Evolutionary conservation across 2,888 invertebrate genomes (phyloP).

Genomic region (Lasioglossum leucozonium): DNA sequence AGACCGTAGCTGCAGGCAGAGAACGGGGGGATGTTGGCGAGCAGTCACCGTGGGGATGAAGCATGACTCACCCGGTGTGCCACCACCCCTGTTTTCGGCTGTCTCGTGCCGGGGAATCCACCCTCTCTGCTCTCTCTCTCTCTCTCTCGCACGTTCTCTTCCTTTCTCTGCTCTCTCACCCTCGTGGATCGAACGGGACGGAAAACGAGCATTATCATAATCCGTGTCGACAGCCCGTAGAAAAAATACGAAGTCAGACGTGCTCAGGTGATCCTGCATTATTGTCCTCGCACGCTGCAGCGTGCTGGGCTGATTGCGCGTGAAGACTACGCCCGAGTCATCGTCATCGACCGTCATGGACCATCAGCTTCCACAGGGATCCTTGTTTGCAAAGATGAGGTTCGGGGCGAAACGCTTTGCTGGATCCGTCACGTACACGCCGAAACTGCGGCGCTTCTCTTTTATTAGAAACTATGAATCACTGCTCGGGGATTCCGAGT

Average conservation of each 20-base stretch:
- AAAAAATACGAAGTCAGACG: constrained; percentile 56
- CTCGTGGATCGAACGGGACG: constrained; percentile 47
- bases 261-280: constrained; percentile 61
- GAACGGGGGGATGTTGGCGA: constrained; percentile 67
- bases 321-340: constrained; percentile 34
- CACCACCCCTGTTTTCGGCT: constrained; percentile 70
- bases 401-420: constrained; percentile 7
- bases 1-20: constrained; percentile 52
- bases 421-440: constrained; percentile 30
- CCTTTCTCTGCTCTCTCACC: constrained; percentile 29
- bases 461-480: constrained; percentile 16
- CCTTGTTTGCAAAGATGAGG: constrained; percentile 39
- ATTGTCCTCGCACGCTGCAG: constrained; percentile 41
- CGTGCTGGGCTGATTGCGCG: constrained; percentile 17
- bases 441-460: neutral
- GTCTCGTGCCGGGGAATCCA: constrained; percentile 75
- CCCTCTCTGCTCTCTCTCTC: constrained; percentile 46
- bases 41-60: constrained; percentile 77
- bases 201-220: constrained; percentile 78
- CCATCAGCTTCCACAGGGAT: constrained; percentile 51
- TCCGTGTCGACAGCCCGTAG: constrained; percentile 67
- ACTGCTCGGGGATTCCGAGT: neutral
- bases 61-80: constrained; percentile 79
- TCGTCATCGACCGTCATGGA: constrained; percentile 34
- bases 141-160: neutral